Conservation (phyloP, 1,140 invertebrate species). For the Euschistus heros region DNA sequence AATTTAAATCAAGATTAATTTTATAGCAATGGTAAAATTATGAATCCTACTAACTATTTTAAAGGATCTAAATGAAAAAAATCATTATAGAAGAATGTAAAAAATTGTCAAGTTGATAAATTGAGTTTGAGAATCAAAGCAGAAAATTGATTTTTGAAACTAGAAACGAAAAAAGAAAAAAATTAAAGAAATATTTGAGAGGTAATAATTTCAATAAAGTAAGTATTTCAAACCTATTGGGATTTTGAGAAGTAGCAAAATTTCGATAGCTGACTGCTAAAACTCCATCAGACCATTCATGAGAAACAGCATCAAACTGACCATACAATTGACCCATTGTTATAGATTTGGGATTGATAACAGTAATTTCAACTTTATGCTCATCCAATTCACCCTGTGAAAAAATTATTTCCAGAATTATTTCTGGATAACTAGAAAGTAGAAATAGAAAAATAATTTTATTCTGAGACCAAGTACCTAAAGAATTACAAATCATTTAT, state of each 20-base stretch:
- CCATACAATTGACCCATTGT: slow-evolving; percentile 94
- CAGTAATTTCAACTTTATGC: slow-evolving; percentile 75
- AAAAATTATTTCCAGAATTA: neutral
- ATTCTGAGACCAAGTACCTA: too few relatives aligned
- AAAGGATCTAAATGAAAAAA: neutral
- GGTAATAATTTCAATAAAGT: neutral
- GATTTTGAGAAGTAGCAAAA: slow-evolving; percentile 71
- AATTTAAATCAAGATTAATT: neutral
- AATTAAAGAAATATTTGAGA: neutral
- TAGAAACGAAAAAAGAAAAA: too few relatives aligned
- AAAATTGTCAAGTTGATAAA: too few relatives aligned
- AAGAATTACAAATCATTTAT: neutral
- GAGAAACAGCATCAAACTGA: slow-evolving; percentile 85
- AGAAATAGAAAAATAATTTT: neutral
- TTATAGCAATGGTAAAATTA: neutral
- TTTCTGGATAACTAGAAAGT: neutral
- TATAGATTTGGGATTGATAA: slow-evolving; percentile 93
- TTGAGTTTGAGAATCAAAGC: too few relatives aligned
- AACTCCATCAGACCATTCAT: slow-evolving; percentile 91
- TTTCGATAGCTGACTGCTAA: slow-evolving; percentile 82
- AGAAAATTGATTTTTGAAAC: too few relatives aligned
- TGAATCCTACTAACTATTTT: neutral
- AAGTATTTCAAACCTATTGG: slow-evolving; percentile 43
- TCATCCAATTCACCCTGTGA: slow-evolving; percentile 62
- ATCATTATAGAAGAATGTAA: too few relatives aligned